Percentiles rank a stretch among this genome's conserved stretches.
Conservation (phyloP, 2,797 vertebrate genomes). For the Acrossocheilus fasciatus region DNA sequence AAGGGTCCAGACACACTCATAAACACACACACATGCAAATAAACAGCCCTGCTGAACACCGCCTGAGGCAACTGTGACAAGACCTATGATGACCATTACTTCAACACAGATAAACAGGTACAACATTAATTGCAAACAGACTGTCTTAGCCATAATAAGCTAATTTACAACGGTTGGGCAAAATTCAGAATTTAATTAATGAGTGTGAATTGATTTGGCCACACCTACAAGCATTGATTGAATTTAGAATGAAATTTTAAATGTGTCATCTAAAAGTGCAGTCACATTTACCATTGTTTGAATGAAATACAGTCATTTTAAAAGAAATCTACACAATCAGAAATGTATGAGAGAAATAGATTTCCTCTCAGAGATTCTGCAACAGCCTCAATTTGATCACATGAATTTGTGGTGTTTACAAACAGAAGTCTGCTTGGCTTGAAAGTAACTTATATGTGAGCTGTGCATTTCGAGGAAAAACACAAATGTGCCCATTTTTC, state of each 20-base stretch:
- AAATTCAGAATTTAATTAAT: background rate
- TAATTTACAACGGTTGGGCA: background rate
- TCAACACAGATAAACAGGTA: conserved; percentile 63
- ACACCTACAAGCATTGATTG: background rate
- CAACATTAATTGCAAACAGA: conserved; percentile 22
- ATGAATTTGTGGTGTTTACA: too few species aligned
- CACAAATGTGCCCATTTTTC: too few species aligned
- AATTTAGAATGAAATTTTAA: background rate
- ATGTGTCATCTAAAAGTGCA: background rate
- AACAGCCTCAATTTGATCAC: too few species aligned
- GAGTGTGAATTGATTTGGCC: background rate
- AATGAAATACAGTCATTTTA: background rate
- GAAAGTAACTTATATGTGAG: too few species aligned
- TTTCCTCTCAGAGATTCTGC: background rate
- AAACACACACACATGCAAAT: conserved; percentile 25
- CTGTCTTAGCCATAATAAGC: background rate
- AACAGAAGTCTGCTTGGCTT: too few species aligned
- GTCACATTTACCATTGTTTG: background rate
- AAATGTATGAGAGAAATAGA: background rate
- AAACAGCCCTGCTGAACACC: conserved; percentile 58
- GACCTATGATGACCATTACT: conserved; percentile 55
- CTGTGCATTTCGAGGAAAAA: too few species aligned
- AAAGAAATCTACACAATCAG: background rate
- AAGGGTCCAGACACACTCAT: conserved; percentile 66
- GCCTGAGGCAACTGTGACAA: conserved; percentile 35